Base-by-base conservation (phyloP, 2,113 vertebrate genomes). In the Oostethus manadensis region DNA sequence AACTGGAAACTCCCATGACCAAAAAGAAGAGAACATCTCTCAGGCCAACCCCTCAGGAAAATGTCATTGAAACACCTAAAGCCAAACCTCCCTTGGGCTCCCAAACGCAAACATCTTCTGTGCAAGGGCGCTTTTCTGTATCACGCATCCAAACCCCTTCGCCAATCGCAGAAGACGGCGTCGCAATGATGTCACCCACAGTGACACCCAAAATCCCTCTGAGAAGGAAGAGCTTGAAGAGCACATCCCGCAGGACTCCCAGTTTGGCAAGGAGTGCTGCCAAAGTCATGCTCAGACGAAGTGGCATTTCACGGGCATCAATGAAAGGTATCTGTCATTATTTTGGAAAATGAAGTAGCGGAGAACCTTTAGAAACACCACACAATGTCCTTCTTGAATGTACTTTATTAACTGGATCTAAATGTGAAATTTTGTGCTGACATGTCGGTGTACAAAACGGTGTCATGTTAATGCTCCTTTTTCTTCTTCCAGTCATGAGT, bases 231-330 rank as follows among this genome's bases (percentile, higher is more conserved):
- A 82, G 78, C 40, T 60, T 86, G 68, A 87, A 79, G 26, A 74
- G 47, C 15, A 13, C 54, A 1, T 3, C 26, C 15, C 80, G 65
- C 51, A 89, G 78, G 71, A 79, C 75, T 1, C 78, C 88, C 44
- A 77, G 79, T 26, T 43, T 82, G 1, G 11, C 69, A 3, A 91
- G 74, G 66, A 88, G 82, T 44, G 80, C 77, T 2, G 54, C 83
- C 11, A 86, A 88, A 51, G 38, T 61, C 0, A 15, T 93, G 56
- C 77, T 49, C 54, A 87, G 92, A 73, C 91, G 83, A 76, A 93
- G 92, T 51, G 91, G 92, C 44, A 86, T 93, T 38, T 93, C 93
- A 17, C 83, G 75, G 38, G 91, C 90, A 29, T 94, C 93, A 33
- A 79, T 94, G 46, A 84, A 92, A 79, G 90, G 94, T 95, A 75